These are phyloP conservation scores for Ahaetulla prasina DNA, from an alignment of 2,113 vertebrate species.

Conservation along the genomic window DNA sequence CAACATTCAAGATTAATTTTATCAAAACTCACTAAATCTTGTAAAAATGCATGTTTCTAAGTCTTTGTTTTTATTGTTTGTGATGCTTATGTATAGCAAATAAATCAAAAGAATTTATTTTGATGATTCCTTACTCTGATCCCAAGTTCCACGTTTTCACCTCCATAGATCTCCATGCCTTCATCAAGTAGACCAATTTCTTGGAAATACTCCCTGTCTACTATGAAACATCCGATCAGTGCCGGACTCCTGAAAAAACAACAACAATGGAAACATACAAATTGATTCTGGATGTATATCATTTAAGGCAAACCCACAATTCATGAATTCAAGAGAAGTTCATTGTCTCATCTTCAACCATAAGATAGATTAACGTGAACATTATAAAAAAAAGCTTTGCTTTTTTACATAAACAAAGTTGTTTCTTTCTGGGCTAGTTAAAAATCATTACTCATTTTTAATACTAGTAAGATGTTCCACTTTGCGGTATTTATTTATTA, in stretches of 20 bases:
- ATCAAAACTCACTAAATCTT: neutral
- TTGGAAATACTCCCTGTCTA: constrained; percentile 93
- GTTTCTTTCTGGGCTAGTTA: neutral
- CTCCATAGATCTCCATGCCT: constrained; percentile 97
- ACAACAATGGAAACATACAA: constrained; percentile 23
- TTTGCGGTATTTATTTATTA: neutral
- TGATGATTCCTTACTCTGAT: constrained; percentile 82
- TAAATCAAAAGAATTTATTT: neutral
- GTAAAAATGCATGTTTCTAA: neutral
- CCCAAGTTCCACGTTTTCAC: constrained; percentile 95
- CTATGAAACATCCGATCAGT: constrained; percentile 98
- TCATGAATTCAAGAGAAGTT: neutral
- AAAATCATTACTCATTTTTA: neutral
- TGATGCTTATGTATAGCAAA: neutral
- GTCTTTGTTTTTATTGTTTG: neutral
- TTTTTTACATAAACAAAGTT: neutral
- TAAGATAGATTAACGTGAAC: neutral
- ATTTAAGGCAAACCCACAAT: neutral
- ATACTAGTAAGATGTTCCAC: neutral
- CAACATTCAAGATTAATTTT: neutral
- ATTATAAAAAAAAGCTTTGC: neutral
- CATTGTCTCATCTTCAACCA: neutral
- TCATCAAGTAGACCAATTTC: constrained; percentile 96
- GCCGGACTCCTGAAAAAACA: constrained; percentile 84
- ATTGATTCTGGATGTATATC: neutral